These are phyloP conservation scores for Nothura maculosa DNA, from an alignment of 2,797 vertebrate genomes.

Conservation along the genomic window DNA sequence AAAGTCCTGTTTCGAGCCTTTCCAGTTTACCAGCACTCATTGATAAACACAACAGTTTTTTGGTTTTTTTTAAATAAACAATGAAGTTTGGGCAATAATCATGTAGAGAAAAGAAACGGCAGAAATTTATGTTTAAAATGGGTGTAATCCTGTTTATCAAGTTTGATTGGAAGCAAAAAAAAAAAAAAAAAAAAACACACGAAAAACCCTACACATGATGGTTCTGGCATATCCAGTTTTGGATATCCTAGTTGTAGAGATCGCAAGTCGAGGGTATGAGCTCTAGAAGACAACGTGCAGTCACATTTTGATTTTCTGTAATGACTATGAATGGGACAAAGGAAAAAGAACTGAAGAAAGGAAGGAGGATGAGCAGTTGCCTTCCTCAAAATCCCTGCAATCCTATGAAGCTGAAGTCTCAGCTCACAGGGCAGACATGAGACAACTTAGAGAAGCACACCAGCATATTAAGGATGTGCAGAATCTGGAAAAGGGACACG, in stretches of 20 bases:
- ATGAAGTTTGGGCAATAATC: not conserved
- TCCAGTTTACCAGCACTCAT: not conserved
- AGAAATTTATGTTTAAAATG: not conserved
- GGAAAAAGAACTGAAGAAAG: not conserved
- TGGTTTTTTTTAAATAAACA: not conserved
- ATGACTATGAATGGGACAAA: not conserved
- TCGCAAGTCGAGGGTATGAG: not conserved
- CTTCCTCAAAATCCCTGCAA: not conserved
- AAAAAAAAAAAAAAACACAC: too few relatives aligned
- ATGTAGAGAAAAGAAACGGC: not conserved
- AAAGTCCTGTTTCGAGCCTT: not conserved
- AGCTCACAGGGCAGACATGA: not conserved
- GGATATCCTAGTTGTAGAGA: not conserved
- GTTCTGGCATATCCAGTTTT: not conserved
- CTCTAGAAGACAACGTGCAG: not conserved
- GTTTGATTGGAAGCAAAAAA: not conserved
- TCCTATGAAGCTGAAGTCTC: too few relatives aligned
- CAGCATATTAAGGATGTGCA: not conserved
- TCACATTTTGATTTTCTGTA: not conserved
- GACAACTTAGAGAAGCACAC: not conserved
- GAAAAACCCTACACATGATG: not conserved
- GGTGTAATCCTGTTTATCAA: not conserved
- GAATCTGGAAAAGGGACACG: not conserved
- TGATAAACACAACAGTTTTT: not conserved
- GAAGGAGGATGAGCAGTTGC: not conserved